These are phyloP conservation scores for Phocides pigmalion DNA, from an alignment of 1,140 invertebrate genomes.

Conservation along the genomic window DNA sequence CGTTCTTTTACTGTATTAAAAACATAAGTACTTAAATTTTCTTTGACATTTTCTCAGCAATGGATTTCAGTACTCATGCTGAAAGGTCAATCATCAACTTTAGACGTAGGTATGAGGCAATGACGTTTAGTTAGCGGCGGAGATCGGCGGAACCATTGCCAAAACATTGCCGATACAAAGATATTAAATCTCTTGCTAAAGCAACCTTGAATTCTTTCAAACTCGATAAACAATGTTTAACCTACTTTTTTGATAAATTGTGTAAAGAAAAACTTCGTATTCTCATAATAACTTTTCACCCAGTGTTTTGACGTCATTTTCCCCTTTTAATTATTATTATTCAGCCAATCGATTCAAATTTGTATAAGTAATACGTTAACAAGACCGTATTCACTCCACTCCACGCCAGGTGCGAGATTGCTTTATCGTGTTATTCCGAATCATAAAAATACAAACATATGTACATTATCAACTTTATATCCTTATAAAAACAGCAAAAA, in stretches of 20 bases:
- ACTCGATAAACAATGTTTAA: not conserved
- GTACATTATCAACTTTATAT: not conserved
- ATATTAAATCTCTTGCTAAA: not conserved
- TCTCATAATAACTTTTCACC: not conserved
- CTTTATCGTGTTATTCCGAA: not conserved
- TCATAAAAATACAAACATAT: not conserved
- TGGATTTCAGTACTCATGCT: not conserved
- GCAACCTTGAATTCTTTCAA: not conserved
- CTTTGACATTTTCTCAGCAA: not conserved
- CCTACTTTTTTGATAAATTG: not conserved
- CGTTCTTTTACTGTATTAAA: no score
- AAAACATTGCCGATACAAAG: conserved; percentile 25
- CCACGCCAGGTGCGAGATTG: not conserved
- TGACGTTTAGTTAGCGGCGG: conserved; percentile 8
- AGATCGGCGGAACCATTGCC: conserved; percentile 1
- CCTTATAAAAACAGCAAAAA: no score
- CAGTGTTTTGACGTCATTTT: no score
- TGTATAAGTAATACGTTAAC: not conserved
- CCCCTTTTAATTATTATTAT: not conserved
- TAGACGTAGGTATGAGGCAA: conserved; percentile 14
- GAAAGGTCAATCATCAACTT: conserved; percentile 2
- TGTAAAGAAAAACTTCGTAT: not conserved
- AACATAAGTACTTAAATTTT: no score
- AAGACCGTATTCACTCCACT: not conserved
- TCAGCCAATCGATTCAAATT: not conserved